Evolutionary conservation across 2,113 vertebrate genomes (phyloP), one percentile per base, ranked within the genome.

Genomic region (Poeciliopsis turrubarensis): DNA sequence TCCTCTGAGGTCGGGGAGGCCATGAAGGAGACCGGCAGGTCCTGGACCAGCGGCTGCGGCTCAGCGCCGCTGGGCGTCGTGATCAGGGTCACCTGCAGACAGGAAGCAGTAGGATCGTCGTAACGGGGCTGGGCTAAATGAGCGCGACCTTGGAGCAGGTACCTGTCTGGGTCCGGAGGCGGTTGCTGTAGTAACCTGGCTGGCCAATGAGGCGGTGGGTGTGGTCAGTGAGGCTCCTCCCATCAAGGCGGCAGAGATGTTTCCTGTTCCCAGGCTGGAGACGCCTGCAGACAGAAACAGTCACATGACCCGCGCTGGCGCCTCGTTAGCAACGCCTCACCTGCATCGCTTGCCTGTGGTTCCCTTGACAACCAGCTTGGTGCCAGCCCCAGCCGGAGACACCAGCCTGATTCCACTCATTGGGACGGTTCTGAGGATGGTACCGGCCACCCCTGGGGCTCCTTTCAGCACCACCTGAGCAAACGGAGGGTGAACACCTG

Each of bases 351-450:
- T 90, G 97, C 97, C 97, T 88, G 96, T 97, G 70, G 95, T 97
- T 30, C 96, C 95, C 86, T 97, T 97, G 70, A 97, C 96, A 78
- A 97, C 96, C 72, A 97, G 87, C 0, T 97, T 98, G 96, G 96
- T 66, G 97, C 95, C 0, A 96, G 95, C 63, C 95, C 22, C 7
- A 0, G 51, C 96, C 0, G 97, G 97, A 1, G 95, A 96, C 64
- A 98, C 95, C 3, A 97, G 94, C 64, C 97, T 94, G 65, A 97
- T 93, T 0, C 97, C 96, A 5, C 96, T 91, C 96, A 97, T 96
- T 47, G 97, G 96, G 70, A 98, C 88, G 0, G 97, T 97, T 39
- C 97, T 94, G 63, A 98, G 92, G 84, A 97, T 96, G n/a, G 97
- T 97, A 34, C 97, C 97, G 0, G 96, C 96, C 72, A 97, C 96